phyloP scores from a whole-genome alignment of 2,888 invertebrate species.

The Hydrotaea diabolus region DNA sequence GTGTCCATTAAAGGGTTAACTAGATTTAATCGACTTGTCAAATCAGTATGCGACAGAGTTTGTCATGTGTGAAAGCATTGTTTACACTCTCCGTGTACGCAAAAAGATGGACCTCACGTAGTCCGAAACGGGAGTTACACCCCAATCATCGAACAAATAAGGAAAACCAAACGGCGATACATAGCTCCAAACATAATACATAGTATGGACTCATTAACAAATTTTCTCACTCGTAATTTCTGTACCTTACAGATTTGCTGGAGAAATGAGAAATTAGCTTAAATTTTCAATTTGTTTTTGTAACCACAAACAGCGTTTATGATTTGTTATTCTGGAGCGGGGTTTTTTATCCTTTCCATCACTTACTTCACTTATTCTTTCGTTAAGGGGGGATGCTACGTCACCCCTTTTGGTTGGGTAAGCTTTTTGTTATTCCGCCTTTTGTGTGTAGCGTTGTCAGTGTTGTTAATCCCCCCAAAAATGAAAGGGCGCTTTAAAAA shows the following conservation, averaged over 20 bases:
- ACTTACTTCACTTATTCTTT: slow-evolving; percentile 25
- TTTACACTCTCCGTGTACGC: too few species aligned
- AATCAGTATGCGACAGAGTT: too few species aligned
- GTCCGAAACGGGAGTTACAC: too few species aligned
- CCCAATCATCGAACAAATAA: background rate
- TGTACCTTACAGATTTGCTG: slow-evolving; percentile 30
- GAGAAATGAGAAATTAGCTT: slow-evolving; percentile 50
- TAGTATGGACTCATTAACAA: slow-evolving; percentile 41
- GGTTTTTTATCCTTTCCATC: slow-evolving; percentile 26
- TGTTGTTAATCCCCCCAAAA: background rate
- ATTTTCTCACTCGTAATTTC: slow-evolving; percentile 36
- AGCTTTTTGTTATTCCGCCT: slow-evolving; percentile 8
- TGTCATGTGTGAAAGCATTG: too few species aligned
- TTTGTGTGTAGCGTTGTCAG: background rate
- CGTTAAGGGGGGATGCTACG: background rate
- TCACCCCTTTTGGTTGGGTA: slow-evolving; percentile 21
- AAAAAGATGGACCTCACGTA: too few species aligned
- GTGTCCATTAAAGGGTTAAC: too few species aligned
- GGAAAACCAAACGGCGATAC: background rate
- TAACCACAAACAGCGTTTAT: slow-evolving; percentile 54
- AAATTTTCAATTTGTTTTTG: slow-evolving; percentile 23
- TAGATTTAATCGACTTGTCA: too few species aligned
- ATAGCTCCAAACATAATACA: slow-evolving; percentile 34
- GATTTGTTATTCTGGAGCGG: slow-evolving; percentile 52
- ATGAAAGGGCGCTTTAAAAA: too few species aligned